Base-by-base conservation (phyloP, 2,888 invertebrate genomes). In the Rugalucina vietnamica region DNA sequence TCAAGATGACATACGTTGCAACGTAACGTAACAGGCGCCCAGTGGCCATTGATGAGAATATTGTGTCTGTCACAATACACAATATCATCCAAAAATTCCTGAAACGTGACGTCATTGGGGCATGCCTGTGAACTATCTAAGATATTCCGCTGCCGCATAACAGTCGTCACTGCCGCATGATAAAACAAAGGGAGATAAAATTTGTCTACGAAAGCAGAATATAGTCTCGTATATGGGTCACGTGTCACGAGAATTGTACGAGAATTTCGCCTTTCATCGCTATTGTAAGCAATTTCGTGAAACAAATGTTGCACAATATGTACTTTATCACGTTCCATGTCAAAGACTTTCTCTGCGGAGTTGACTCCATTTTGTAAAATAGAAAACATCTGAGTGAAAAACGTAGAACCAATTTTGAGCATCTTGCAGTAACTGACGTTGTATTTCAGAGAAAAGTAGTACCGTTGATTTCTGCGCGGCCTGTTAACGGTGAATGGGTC, bases 171-270 rank as follows among this genome's bases (percentile, higher is more conserved):
- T 10, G 60, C 60, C 8, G n/a, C 8, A 8, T 12, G 1, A 2
- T 34, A 12, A 24, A 69, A 10, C 8, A 76, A 36, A 0, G 76
- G 71, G 1, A 81, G 24, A 27, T 39, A 80, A 0, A 72, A 34
- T 36, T 84, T 84, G 34, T 84, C 83, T 1, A 84, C 43, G 37
- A 36, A 84, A 21, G 79, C 83, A 14, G 83, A 77, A 39, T 27
- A 84, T 21, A 84, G 29, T 54, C 83, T 79, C 12, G 72, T 60
- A 29, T 79, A 84, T 21, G 83, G 83, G 54, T 80, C 80, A 50
- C 83, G 79, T 36, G 83, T 80, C 27, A 84, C 74, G n/a, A 84
- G 54, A 54, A 84, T 37, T 1, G 75, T 37, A 2, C 69, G 76
- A 8, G 69, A 65, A 43, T 43, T 8, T 12, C 43, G 43, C 18